phyloP scores from a whole-genome alignment of 2,888 invertebrate species.

The Trachelus stipa region DNA sequence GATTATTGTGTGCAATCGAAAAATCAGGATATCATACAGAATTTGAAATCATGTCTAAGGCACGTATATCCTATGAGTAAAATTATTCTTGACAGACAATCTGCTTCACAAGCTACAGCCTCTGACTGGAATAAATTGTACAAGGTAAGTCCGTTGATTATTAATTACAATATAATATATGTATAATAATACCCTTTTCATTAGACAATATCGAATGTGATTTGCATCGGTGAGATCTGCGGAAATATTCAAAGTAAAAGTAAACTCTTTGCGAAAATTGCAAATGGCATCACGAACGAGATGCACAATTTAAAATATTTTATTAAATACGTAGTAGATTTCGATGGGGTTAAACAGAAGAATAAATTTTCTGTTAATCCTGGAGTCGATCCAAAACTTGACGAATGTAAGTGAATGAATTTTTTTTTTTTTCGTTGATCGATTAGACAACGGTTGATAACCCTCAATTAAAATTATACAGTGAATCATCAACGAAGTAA shows the following conservation, averaged over 20 bases:
- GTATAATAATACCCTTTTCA: background rate
- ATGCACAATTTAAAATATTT: slow-evolving; percentile 74
- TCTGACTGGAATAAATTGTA: slow-evolving; percentile 54
- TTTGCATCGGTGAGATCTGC: slow-evolving; percentile 52
- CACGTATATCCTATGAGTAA: slow-evolving; percentile 45
- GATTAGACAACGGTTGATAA: background rate
- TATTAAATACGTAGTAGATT: slow-evolving; percentile 80
- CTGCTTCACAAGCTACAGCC: slow-evolving; percentile 48
- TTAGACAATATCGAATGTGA: slow-evolving; percentile 51
- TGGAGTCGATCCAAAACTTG: slow-evolving; percentile 81
- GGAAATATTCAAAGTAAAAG: slow-evolving; percentile 29
- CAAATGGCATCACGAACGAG: slow-evolving; percentile 63
- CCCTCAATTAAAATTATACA: slow-evolving; percentile 49
- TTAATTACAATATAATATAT: background rate
- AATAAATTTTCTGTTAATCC: slow-evolving; percentile 80
- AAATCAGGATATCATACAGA: slow-evolving; percentile 73
- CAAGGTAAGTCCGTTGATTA: slow-evolving; percentile 34
- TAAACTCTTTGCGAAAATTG: slow-evolving; percentile 53
- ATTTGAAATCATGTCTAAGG: slow-evolving; percentile 52
- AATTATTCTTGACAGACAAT: slow-evolving; percentile 43
- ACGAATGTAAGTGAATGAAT: slow-evolving; percentile 72
- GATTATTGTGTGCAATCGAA: slow-evolving; percentile 75
- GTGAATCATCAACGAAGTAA: slow-evolving; percentile 78
- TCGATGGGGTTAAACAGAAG: slow-evolving; percentile 72
- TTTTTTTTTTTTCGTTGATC: background rate